phyloP scores from a whole-genome alignment of 2,797 vertebrate species.

The Manis javanica region DNA sequence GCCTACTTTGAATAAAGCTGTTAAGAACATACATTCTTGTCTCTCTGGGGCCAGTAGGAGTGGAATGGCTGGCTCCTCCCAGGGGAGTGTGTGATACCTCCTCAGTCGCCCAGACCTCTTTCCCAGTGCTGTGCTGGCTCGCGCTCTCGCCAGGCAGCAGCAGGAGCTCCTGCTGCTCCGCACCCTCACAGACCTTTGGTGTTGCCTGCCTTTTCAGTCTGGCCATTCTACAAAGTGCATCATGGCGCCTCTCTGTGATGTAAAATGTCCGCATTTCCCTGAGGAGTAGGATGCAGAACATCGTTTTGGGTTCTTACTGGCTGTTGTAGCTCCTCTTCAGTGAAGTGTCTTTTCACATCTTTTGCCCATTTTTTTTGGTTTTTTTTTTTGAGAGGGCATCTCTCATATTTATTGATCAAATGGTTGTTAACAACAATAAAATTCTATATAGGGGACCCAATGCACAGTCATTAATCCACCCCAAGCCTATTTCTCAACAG shows the following conservation, averaged over 20 bases:
- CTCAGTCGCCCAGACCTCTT: not conserved
- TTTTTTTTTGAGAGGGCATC: no score
- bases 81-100: not conserved
- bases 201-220: not conserved
- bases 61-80: no score
- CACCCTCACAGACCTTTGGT: not conserved
- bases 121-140: not conserved
- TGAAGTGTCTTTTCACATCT: not conserved
- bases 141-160: not conserved
- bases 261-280: not conserved
- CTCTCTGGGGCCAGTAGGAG: not conserved
- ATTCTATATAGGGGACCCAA: no score
- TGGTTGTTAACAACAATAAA: no score
- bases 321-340: not conserved
- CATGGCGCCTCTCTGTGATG: not conserved
- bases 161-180: rapidly evolving
- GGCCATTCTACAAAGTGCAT: not conserved
- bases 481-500: no score
- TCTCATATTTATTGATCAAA: no score
- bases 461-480: no score
- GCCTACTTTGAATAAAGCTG: not conserved
- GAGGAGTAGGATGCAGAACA: not conserved
- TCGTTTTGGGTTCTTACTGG: not conserved
- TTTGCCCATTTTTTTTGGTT: not conserved
- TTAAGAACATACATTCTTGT: not conserved